Conservation (phyloP, 2,113 vertebrate genomes). For the Cnemophilus loriae region DNA sequence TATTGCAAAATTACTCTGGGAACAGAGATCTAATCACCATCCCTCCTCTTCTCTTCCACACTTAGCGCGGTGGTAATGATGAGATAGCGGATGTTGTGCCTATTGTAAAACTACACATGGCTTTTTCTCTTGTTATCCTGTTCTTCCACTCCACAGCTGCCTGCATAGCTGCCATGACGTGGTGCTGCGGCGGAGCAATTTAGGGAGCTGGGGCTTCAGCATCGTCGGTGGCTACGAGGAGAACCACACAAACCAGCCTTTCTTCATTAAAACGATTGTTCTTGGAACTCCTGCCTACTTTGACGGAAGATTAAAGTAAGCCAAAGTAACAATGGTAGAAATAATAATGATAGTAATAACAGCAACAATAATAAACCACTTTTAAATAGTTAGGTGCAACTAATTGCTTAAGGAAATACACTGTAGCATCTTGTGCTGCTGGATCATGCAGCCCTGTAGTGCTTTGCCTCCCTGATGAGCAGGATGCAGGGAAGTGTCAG, state of each 20-base stretch:
- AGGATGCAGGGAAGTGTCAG: not conserved
- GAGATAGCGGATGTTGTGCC: not conserved
- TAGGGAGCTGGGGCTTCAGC: conserved; percentile 98
- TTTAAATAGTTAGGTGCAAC: not conserved
- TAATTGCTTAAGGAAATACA: not conserved
- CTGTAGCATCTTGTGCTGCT: not conserved
- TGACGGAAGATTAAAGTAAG: conserved; percentile 96
- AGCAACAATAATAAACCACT: not conserved
- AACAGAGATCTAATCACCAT: not conserved
- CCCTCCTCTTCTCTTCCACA: not conserved
- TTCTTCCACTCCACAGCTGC: conserved; percentile 73
- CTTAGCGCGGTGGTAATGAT: not conserved
- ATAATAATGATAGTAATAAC: not conserved
- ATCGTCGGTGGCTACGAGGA: conserved; percentile 97
- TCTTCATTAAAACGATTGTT: conserved; percentile 99
- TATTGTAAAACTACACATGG: not conserved
- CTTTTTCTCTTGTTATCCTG: not conserved
- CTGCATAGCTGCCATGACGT: conserved; percentile 96
- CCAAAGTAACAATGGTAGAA: not conserved
- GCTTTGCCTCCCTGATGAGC: not conserved
- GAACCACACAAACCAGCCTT: conserved; percentile 94
- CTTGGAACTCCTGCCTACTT: conserved; percentile 96
- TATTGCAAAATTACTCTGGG: not conserved
- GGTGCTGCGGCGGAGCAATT: conserved; percentile 87
- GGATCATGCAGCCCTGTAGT: not conserved